These are phyloP conservation scores for Salpingus planirostris DNA, from an alignment of 2,888 invertebrate genomes.

Conservation along the genomic window DNA sequence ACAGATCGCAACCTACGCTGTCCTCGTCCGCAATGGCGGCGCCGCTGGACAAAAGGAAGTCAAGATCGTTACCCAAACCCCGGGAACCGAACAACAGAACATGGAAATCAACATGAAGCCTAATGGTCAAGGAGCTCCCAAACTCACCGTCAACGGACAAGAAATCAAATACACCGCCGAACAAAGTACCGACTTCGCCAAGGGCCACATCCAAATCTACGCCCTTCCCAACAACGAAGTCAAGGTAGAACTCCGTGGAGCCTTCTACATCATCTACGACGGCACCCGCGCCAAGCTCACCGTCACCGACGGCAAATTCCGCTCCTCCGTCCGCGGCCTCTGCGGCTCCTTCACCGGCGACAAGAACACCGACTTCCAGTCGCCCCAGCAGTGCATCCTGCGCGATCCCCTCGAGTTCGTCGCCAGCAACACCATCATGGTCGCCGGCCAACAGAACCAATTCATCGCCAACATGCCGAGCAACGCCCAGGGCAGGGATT, in stretches of 20 bases:
- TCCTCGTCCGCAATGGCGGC: constrained; percentile 39
- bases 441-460: constrained; percentile 38
- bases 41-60: constrained; percentile 41
- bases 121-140: constrained; percentile 3
- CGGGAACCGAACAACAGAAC: constrained; percentile 31
- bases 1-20: constrained; percentile 34
- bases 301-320: constrained; percentile 37
- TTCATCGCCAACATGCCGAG: constrained; percentile 3
- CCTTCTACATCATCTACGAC: constrained; percentile 48
- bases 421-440: constrained; percentile 48
- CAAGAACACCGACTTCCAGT: constrained; percentile 47
- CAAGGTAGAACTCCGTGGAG: constrained; percentile 45
- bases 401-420: constrained; percentile 46
- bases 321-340: constrained; percentile 51
- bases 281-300: constrained; percentile 45
- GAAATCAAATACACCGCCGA: constrained; percentile 31
- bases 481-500: constrained; percentile 22
- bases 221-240: constrained; percentile 46
- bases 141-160: constrained; percentile 42
- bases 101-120: constrained; percentile 38
- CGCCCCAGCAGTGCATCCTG: constrained; percentile 48
- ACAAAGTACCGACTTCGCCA: constrained; percentile 27
- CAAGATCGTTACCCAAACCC: constrained; percentile 39
- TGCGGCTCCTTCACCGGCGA: constrained; percentile 57
- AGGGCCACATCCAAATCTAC: constrained; percentile 41